A percentile compares a stretch with the other conserved stretches of the same genome.
Evolutionary conservation across 2,888 invertebrate species (phyloP).

Genomic region (Pammene aurita): DNA sequence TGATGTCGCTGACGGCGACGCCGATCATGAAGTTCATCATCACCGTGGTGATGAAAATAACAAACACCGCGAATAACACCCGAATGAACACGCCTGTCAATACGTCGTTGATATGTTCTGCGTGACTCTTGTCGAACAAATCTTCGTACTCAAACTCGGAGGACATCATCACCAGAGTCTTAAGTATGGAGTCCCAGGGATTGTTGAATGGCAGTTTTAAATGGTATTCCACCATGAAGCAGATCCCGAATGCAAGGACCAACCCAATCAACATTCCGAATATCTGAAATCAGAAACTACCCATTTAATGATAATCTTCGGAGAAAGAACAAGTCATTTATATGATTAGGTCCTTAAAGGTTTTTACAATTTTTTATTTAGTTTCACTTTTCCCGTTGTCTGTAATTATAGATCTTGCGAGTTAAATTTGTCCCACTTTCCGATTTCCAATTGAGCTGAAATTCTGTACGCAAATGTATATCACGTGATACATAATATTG

Average conservation of each 20-base stretch:
- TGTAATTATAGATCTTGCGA: too few relatives aligned
- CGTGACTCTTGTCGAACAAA: conserved; percentile 1
- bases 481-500: not conserved
- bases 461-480: too few relatives aligned
- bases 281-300: not conserved
- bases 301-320: too few relatives aligned
- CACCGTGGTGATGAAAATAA: conserved; percentile 62
- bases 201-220: not conserved
- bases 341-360: not conserved
- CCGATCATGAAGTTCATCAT: conserved; percentile 69
- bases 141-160: not conserved
- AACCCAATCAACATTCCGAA: not conserved
- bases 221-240: not conserved
- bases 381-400: not conserved
- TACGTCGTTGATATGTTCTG: not conserved
- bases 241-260: not conserved
- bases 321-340: not conserved
- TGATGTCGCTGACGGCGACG: conserved; percentile 66
- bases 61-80: conserved; percentile 56
- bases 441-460: too few relatives aligned
- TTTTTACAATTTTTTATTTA: not conserved
- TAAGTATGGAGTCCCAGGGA: not conserved
- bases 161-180: conserved; percentile 5
- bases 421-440: too few relatives aligned
- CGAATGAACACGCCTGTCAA: not conserved